Percentiles rank a stretch among this genome's conserved stretches.
Conservation (phyloP, 2,113 vertebrate genomes). For the Bubalus kerabau region DNA sequence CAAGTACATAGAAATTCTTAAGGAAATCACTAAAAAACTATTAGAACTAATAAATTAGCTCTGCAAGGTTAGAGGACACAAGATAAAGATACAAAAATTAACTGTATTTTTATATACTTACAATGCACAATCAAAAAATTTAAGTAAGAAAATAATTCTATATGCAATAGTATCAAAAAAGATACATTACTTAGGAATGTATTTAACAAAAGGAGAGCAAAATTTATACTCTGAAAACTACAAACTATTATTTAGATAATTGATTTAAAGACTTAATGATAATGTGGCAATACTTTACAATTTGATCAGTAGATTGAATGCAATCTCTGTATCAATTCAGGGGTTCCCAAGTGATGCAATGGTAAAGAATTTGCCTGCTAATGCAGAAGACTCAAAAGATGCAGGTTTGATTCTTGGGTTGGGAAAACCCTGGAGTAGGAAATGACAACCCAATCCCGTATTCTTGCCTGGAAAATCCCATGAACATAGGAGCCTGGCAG, state of each 20-base stretch:
- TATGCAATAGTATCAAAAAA: background rate
- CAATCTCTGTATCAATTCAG: background rate
- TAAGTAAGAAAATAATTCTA: background rate
- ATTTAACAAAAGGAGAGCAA: background rate
- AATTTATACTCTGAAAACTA: background rate
- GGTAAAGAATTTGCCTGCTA: background rate
- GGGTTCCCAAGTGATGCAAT: background rate
- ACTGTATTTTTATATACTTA: background rate
- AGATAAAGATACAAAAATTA: background rate
- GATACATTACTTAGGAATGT: background rate
- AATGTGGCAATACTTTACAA: background rate
- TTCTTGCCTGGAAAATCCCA: background rate
- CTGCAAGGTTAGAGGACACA: background rate
- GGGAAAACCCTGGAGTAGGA: background rate
- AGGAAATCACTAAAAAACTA: background rate
- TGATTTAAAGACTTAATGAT: background rate
- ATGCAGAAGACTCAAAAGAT: background rate
- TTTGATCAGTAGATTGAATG: background rate
- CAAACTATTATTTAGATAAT: background rate
- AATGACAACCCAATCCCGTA: accelerated
- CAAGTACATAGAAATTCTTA: background rate
- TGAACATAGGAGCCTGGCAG: background rate
- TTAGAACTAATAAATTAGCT: background rate
- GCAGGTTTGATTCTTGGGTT: background rate
- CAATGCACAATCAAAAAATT: background rate